Evolutionary conservation across 2,888 invertebrate species (phyloP).

Genomic region (Dasysyrphus albostriatus): DNA sequence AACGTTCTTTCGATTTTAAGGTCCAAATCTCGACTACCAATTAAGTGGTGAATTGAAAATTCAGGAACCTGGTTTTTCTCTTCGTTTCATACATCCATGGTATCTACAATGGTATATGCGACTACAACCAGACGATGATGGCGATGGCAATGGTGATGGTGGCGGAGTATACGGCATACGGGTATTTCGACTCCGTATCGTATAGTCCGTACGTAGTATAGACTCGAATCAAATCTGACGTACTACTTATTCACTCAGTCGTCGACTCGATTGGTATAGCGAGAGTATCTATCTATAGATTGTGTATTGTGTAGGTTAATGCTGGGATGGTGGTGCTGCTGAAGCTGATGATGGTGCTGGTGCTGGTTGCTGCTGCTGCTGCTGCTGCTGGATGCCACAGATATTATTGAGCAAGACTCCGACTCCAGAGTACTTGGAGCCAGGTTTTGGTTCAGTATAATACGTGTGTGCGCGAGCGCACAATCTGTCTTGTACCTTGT

Average conservation of each 20-base stretch:
- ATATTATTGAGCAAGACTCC: conserved; percentile 69
- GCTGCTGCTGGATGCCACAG: conserved; percentile 65
- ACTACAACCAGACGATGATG: not conserved
- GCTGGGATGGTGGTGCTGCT: conserved; percentile 29
- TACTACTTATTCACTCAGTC: conserved; percentile 71
- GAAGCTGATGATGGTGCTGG: conserved; percentile 22
- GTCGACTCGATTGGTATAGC: conserved; percentile 55
- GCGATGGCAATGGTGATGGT: conserved; percentile 9
- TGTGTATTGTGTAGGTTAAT: conserved; percentile 65
- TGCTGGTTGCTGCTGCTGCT: conserved; percentile 14
- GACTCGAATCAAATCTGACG: conserved; percentile 68
- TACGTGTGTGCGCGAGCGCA: conserved; percentile 67
- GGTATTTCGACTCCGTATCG: conserved; percentile 38
- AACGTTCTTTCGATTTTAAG: conserved; percentile 76
- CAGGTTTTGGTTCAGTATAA: conserved; percentile 52
- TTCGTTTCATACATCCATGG: conserved; percentile 52
- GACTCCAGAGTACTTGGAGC: conserved; percentile 55
- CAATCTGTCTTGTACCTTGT: conserved; percentile 49
- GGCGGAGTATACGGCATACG: conserved; percentile 14
- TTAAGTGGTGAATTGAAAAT: conserved; percentile 75
- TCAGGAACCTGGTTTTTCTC: conserved; percentile 76
- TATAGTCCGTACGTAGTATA: conserved; percentile 32
- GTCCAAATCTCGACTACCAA: conserved; percentile 76
- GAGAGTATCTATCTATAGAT: conserved; percentile 46
- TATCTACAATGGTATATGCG: not conserved